Conservation (phyloP, 2,797 vertebrate genomes). For the Oreortyx pictus region DNA sequence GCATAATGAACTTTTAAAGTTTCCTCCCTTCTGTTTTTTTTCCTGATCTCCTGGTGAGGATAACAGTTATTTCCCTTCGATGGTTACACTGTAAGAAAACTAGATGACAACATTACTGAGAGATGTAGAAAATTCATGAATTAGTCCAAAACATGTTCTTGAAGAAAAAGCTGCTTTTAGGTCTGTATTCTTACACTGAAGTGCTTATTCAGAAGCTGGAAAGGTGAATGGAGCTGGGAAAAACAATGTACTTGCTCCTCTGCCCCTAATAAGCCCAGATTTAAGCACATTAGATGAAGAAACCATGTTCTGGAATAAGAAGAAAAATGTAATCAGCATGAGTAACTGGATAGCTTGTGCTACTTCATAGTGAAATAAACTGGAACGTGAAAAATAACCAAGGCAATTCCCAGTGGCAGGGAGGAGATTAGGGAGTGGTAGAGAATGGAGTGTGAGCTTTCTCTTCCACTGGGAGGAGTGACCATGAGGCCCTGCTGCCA, state of each 20-base stretch:
- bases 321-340: not conserved
- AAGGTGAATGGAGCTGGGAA: not conserved
- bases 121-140: not conserved
- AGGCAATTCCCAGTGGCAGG: not conserved
- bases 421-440: not conserved
- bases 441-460: not conserved
- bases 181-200: not conserved
- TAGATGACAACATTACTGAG: not conserved
- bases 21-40: not conserved
- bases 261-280: not conserved
- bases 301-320: not conserved
- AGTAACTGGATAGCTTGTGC: not conserved
- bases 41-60: not conserved
- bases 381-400: not conserved
- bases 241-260: not conserved
- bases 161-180: not conserved
- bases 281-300: not conserved
- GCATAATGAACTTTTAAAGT: conserved; percentile 9
- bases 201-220: not conserved
- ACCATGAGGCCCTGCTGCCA: not conserved
- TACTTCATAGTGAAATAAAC: not conserved
- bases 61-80: not conserved
- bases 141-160: accelerated
- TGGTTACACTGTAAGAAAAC: not conserved
- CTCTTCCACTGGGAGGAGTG: not conserved